Evolutionary conservation across 2,113 vertebrate genomes (phyloP).

Genomic region (Orycteropus afer): DNA sequence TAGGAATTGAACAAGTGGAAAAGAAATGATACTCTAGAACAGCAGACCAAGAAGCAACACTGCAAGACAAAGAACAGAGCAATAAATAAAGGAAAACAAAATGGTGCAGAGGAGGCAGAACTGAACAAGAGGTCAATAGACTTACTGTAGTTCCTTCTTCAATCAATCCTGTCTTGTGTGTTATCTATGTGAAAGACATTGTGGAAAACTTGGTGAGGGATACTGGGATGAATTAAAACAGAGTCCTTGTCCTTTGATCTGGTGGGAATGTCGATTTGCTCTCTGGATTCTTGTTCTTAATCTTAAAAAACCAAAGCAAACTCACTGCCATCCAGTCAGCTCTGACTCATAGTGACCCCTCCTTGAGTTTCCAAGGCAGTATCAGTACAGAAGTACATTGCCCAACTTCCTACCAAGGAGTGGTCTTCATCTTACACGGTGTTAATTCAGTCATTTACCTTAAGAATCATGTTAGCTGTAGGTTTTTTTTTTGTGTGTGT

Average conservation of each 20-base stretch:
- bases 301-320: background rate
- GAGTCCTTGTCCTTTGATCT: background rate
- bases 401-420: too few relatives aligned
- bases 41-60: background rate
- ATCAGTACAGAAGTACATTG: too few relatives aligned
- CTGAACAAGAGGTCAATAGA: background rate
- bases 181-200: background rate
- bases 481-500: too few relatives aligned
- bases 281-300: background rate
- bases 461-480: background rate
- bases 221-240: background rate
- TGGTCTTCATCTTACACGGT: too few relatives aligned
- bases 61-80: background rate
- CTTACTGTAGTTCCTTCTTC: background rate
- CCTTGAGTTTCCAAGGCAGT: too few relatives aligned
- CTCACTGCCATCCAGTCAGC: too few relatives aligned
- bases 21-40: background rate
- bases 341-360: too few relatives aligned
- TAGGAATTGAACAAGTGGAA: background rate
- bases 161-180: background rate
- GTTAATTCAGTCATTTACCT: background rate
- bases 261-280: background rate
- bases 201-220: background rate
- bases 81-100: background rate
- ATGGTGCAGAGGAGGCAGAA: background rate